Evolutionary conservation across 2,113 vertebrate species (phyloP), one percentile per base, ranked within the genome.

Genomic region (Athene cunicularia): DNA sequence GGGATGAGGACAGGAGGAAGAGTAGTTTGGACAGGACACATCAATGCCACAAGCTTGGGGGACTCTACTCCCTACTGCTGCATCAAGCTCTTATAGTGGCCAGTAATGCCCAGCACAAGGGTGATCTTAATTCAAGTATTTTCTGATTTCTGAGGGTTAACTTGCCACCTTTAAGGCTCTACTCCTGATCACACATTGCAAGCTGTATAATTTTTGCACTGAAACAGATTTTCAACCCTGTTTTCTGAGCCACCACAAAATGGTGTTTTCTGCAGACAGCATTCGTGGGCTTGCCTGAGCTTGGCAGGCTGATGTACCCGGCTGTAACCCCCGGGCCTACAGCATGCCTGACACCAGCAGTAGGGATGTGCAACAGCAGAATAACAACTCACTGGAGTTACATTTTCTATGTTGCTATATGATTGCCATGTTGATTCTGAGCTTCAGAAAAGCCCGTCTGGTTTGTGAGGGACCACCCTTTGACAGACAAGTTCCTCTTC

Each of bases 271-370:
- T 49, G 55, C 45, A 64, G 77, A 4, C 0, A 0, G 21, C 10
- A 53, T 16, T 58, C 17, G 55, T 66, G 68, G 1, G 1, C 20
- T 12, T 15, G 50, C 71, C 20, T 13, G 30, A 75, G 35, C 12
- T 28, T 0, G 0, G 56, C 0, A 0, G 62, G 52, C 41, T 88
- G 45, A 39, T 11, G 58, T 30, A 15, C 8, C 3, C 60, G 33
- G 66, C 43, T 62, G 80, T 53, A 9, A 71, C 12, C 70, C n/a
- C 56, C 41, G 12, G 91, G 24, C 41, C 91, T n/a, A 3, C 23
- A 19, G 55, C 3, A 3, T 13, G 17, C 53, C 53, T 37, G 32
- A 19, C 1, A 20, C 41, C 80, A 49, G 60, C 77, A 43, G 37
- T 9, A 14, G 64, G 32, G 47, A 70, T 2, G 1, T 5, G 63